phyloP scores from a whole-genome alignment of 2,888 invertebrate genomes.

The Thereva unica region DNA sequence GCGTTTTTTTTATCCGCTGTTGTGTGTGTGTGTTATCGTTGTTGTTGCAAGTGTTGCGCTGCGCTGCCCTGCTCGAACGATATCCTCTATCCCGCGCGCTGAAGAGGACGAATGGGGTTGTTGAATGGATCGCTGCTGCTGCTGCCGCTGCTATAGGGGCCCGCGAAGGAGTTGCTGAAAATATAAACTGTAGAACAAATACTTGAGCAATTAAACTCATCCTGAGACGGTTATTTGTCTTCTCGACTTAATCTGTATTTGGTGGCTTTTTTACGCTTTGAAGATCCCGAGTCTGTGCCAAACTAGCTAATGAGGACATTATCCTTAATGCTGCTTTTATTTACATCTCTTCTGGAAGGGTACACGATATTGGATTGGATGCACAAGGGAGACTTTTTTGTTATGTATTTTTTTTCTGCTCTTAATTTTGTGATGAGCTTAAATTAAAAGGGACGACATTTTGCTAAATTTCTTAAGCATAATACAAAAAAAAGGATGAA shows the following conservation, averaged over 20 bases:
- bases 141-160: not conserved
- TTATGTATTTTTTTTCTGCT: too few species aligned
- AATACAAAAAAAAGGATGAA: too few species aligned
- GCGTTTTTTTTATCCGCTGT: not conserved
- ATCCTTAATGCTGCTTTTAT: conserved; percentile 41
- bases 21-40: not conserved
- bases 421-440: too few species aligned
- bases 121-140: conserved; percentile 8
- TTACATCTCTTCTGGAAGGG: conserved; percentile 24
- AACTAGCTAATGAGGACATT: conserved; percentile 42
- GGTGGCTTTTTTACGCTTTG: conserved; percentile 36
- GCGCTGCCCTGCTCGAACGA: too few species aligned
- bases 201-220: conserved; percentile 34
- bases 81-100: too few species aligned
- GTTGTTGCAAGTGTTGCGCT: conserved; percentile 30
- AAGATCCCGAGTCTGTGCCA: conserved; percentile 24
- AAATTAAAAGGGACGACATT: too few species aligned
- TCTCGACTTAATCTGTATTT: conserved; percentile 40
- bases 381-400: too few species aligned
- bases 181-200: conserved; percentile 34
- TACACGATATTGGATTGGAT: not conserved
- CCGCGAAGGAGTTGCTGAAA: conserved; percentile 12
- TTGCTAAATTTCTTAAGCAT: too few species aligned
- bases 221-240: conserved; percentile 38
- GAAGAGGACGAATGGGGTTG: too few species aligned